phyloP scores from a whole-genome alignment of 2,888 invertebrate genomes.

The Scaeva pyrastri region DNA sequence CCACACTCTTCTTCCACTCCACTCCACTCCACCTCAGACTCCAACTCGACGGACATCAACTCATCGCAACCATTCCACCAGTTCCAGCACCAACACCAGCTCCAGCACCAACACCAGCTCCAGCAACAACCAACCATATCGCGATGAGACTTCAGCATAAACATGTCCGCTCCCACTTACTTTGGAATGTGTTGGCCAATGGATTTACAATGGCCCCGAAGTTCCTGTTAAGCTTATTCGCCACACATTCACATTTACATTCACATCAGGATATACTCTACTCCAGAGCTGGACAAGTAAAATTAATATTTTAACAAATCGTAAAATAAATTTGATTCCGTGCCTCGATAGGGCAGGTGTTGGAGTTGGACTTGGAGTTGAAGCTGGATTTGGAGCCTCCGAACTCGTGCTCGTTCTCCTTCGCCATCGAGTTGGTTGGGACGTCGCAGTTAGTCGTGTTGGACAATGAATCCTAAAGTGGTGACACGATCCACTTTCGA shows the following conservation, averaged over 20 bases:
- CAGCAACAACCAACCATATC: conserved; percentile 65
- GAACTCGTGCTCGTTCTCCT: conserved; percentile 8
- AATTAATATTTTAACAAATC: conserved; percentile 75
- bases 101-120: too few relatives aligned
- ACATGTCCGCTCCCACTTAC: conserved; percentile 76
- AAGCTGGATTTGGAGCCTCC: too few relatives aligned
- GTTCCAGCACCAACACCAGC: too few relatives aligned
- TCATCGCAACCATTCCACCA: conserved; percentile 46
- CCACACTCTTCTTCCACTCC: conserved; percentile 58
- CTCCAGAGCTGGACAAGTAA: conserved; percentile 48
- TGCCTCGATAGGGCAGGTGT: conserved; percentile 70
- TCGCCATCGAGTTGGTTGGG: neutral
- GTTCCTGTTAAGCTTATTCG: conserved; percentile 51
- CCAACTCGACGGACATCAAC: conserved; percentile 19
- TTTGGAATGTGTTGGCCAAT: conserved; percentile 64
- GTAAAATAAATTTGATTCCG: conserved; percentile 75
- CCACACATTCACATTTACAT: neutral
- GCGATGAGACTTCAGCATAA: conserved; percentile 74
- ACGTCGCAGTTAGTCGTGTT: neutral
- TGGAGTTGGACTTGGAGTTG: too few relatives aligned
- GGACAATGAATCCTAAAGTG: conserved; percentile 59
- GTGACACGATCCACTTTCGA: conserved; percentile 76
- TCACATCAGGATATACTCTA: conserved; percentile 39
- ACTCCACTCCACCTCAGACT: neutral
- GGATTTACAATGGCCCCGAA: conserved; percentile 58